Percentiles rank a stretch among this genome's conserved stretches.
Evolutionary conservation across 53 echinoderm and acorn worm genomes (phyloP).

Genomic region (Henricia sp.): DNA sequence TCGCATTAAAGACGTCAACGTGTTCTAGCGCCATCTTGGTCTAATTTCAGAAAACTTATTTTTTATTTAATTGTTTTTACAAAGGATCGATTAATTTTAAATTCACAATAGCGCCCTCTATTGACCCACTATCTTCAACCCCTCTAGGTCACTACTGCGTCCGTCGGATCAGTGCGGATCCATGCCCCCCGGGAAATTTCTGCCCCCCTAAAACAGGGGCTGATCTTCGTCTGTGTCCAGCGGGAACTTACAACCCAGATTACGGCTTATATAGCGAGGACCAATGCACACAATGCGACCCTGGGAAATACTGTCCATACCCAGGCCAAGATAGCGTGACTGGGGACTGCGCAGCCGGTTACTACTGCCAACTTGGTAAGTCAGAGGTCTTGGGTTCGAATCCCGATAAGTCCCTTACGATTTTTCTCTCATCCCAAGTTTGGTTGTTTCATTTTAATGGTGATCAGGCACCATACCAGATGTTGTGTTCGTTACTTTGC

Average conservation of each 20-base stretch:
- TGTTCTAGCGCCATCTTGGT: no score
- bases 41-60: no score
- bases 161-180: constrained; percentile 94
- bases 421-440: no score
- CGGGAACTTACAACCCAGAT: constrained; percentile 90
- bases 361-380: constrained; percentile 79
- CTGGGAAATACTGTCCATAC: constrained; percentile 84
- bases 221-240: constrained; percentile 86
- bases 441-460: no score
- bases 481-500: no score
- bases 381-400: no score
- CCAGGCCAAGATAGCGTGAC: constrained; percentile 80
- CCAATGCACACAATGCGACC: constrained; percentile 90
- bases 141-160: constrained; percentile 89
- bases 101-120: no score
- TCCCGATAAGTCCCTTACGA: no score
- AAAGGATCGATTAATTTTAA: no score
- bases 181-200: constrained; percentile 92
- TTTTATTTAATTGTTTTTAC: background rate
- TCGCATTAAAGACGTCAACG: no score
- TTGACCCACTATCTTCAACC: background rate
- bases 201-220: constrained; percentile 94
- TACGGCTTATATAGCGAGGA: constrained; percentile 80
- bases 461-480: no score
- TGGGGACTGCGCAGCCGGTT: constrained; percentile 90